phyloP scores from a whole-genome alignment of 2,113 vertebrate species.

The Gymnogyps californianus region DNA sequence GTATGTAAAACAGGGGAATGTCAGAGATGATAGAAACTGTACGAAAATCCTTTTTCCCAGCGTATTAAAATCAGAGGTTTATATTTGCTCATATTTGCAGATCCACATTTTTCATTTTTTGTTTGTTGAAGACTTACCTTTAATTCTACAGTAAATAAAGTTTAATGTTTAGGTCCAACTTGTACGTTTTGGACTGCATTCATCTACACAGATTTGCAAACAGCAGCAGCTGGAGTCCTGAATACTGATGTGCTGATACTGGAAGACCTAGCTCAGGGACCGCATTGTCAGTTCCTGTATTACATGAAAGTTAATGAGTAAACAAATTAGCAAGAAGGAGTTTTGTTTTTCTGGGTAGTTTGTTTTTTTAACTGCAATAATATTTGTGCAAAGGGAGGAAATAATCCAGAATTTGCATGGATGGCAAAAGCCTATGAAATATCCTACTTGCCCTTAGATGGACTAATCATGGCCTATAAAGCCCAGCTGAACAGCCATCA shows the following conservation, averaged over 20 bases:
- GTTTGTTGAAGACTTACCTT: conserved; percentile 55
- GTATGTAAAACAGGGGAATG: neutral
- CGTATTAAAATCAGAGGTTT: neutral
- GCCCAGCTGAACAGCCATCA: neutral
- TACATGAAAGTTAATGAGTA: neutral
- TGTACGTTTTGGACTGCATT: conserved; percentile 34
- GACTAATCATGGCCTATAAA: neutral
- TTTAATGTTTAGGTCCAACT: conserved; percentile 36
- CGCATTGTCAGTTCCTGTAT: neutral
- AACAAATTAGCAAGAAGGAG: neutral
- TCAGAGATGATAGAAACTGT: neutral
- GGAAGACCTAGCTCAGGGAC: neutral
- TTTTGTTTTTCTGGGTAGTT: neutral
- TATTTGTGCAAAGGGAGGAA: neutral
- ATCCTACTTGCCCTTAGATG: neutral
- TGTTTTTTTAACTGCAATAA: neutral
- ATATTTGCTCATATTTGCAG: conserved; percentile 31
- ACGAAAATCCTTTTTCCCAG: neutral
- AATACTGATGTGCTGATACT: conserved; percentile 24
- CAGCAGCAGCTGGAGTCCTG: conserved; percentile 24
- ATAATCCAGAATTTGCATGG: neutral
- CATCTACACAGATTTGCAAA: conserved; percentile 54
- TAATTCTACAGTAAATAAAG: conserved; percentile 56
- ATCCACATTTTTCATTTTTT: conserved; percentile 28
- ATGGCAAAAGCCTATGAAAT: neutral